Conservation (phyloP, 1,140 invertebrate species). For the Rhopalosiphum maidis region DNA sequence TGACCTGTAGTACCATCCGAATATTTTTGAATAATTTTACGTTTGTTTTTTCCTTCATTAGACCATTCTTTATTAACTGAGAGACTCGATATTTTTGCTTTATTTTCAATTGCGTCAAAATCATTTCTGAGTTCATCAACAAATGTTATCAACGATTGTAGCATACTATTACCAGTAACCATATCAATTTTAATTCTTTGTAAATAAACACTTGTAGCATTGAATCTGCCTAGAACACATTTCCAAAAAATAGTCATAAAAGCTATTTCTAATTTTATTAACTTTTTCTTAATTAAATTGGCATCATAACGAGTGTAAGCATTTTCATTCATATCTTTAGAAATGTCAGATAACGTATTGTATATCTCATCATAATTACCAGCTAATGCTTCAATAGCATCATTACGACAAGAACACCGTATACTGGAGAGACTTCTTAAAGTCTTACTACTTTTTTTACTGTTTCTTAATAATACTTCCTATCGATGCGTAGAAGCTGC, state of each 20-base stretch:
- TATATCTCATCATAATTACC: slow-evolving; percentile 19
- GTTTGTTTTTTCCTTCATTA: background rate
- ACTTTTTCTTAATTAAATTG: slow-evolving; percentile 33
- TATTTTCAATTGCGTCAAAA: slow-evolving; percentile 15
- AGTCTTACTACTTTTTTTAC: no score
- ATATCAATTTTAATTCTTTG: slow-evolving; percentile 9
- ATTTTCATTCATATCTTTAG: slow-evolving; percentile 13
- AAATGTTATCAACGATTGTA: background rate
- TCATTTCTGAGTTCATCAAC: background rate
- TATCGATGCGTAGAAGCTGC: no score
- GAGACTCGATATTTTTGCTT: background rate
- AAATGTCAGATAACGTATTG: slow-evolving; percentile 1
- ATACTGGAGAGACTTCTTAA: no score
- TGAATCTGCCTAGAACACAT: background rate
- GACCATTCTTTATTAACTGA: background rate
- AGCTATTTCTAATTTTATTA: slow-evolving; percentile 25
- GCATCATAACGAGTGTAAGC: background rate
- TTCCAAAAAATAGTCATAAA: background rate
- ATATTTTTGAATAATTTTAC: background rate
- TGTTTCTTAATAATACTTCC: no score
- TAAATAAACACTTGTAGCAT: slow-evolving; percentile 9
- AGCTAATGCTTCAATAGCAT: background rate
- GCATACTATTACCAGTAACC: background rate
- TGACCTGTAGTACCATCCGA: background rate
- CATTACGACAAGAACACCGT: no score